These are phyloP conservation scores for Cosmia pyralina DNA, from an alignment of 2,888 invertebrate species.

Conservation along the genomic window DNA sequence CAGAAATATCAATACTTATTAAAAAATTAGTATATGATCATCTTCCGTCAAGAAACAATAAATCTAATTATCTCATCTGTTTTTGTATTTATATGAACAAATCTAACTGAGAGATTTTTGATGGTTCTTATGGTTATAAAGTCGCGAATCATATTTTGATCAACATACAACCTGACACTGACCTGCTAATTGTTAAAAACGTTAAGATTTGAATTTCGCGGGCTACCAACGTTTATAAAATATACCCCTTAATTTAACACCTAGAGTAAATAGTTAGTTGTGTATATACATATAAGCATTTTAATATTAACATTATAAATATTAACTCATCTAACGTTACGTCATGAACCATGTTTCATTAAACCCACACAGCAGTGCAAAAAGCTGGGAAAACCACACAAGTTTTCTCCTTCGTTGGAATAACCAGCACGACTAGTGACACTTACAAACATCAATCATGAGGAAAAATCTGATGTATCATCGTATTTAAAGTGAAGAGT, in stretches of 20 bases:
- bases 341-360: constrained; percentile 7
- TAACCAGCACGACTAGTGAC: constrained; percentile 21
- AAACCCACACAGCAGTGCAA: constrained; percentile 11
- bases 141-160: too few species aligned
- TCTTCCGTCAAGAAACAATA: constrained; percentile 17
- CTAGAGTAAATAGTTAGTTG: background rate
- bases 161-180: too few species aligned
- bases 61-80: constrained; percentile 11
- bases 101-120: too few species aligned
- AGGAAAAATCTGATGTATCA: constrained; percentile 35
- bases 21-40: too few species aligned
- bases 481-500: background rate
- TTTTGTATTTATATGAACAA: too few species aligned
- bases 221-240: background rate
- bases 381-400: constrained; percentile 41
- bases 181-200: too few species aligned
- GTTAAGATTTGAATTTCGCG: too few species aligned
- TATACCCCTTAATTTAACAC: background rate
- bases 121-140: too few species aligned
- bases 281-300: background rate
- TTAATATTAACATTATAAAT: background rate
- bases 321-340: constrained; percentile 7
- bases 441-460: constrained; percentile 18
- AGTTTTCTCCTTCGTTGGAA: constrained; percentile 49
- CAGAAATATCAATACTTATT: too few species aligned